Evolutionary conservation across 2,888 invertebrate species (phyloP), one percentile per base, ranked within the genome.

Genomic region (Melikaiella ostensackeni): DNA sequence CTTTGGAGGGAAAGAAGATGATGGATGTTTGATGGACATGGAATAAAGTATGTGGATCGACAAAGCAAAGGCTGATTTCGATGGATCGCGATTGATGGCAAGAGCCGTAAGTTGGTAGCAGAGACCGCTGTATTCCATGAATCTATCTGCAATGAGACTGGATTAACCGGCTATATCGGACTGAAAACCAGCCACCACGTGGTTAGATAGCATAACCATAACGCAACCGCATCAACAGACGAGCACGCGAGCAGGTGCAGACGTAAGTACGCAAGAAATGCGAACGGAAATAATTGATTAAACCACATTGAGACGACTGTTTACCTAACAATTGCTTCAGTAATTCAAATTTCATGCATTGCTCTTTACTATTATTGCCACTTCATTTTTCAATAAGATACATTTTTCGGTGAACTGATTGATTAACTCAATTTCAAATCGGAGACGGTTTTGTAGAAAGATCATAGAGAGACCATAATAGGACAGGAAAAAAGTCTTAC

Each of bases 131-230:
- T 24, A 75, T 77, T 75, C 77, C 63, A 24, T 63, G 77, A 77
- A 77, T 64, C 59, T 76, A 46, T 42, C 64, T 13, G 33, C 63
- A 79, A 78, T 74, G 74, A 80, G 74, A 78, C 80, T 61, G 66
- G 76, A 80, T 75, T 70, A 79, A 80, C 76, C 76, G 78, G 75
- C 80, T 70, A 62, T 66, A 50, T 77, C 42, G 24, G 75, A 55
- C 59, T 64, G 74, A 30, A 35, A 76, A 76, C 30, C 57, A 30
- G 46, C 73, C 55, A 75, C 59, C 78, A 78, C 78, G 78, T 78
- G 75, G 70, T 78, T 38, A 66, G 35, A 33, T 33, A 57, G 66
- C 75, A 73, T 46, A 75, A 75, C 78, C 75, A 73, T 46, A 75
- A 75, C 78, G 61, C 61, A 70, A 70, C 70, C 70, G 27, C 50